Base-by-base conservation (phyloP, 2,888 invertebrate genomes). In the Tachina grossa region DNA sequence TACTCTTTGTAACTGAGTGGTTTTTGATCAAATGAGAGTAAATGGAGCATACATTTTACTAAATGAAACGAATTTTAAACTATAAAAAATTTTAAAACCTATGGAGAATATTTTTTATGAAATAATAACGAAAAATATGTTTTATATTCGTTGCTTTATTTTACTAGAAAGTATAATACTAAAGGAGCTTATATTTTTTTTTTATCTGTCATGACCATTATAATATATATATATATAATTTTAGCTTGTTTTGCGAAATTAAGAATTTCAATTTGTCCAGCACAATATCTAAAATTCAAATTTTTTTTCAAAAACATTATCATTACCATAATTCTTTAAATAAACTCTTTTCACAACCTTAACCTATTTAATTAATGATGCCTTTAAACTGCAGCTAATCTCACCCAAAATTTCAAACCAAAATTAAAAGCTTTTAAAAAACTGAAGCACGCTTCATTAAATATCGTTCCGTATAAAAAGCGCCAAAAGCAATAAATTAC, bases 291-390 rank as follows among this genome's bases (percentile, higher is more conserved):
- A 16, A 69, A 0, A 22, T 71, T 45, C n/a, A 22, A 22, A 22
- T 22, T 55, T 10, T 8, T 43, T 43, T n/a, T 9, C 55, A 53
- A 55, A 51, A 53, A 11, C 9, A 16, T 31, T 2, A 3, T 31
- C 31, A 3, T 31, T 16, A 53, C 41, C 0, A 71, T 41, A 19
- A 31, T 31, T 68, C 13, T 43, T 43, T 41, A 14, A 19, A 43
- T 8, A 14, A 57, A 75, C 66, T 63, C 9, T 41, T 45, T 43
- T 14, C 9, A 51, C 57, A 84, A 84, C 84, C 84, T 84, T 84
- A 55, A 76, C 84, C 84, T n/a, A 69, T 31, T 79, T 84, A 80
- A 14, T 59, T 79, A 84, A 49, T 75, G 79, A 84, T 57, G 79
- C 75, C 57, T 57, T 19, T n/a, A 78, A 51, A 69, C 11, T 69